Percentiles rank a stretch among this genome's conserved stretches.
These are phyloP conservation scores for Latrodectus hesperus DNA, from an alignment of 2,888 invertebrate species.

Conservation along the genomic window DNA sequence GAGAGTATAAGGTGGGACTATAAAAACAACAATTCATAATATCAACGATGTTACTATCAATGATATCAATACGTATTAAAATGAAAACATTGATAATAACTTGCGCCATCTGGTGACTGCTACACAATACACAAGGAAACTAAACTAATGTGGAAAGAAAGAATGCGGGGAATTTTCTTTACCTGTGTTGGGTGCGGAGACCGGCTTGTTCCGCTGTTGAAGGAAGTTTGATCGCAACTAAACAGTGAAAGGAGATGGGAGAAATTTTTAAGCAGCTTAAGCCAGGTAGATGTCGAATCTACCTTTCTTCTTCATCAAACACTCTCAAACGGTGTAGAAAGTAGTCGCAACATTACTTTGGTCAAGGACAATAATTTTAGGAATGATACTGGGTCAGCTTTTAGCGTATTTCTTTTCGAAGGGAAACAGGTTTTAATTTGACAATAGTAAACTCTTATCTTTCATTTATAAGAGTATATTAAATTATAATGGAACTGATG, in stretches of 20 bases:
- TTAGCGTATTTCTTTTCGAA: constrained; percentile 28
- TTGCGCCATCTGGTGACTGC: constrained; percentile 50
- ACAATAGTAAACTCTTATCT: neutral
- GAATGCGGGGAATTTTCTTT: constrained; percentile 23
- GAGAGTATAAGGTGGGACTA: too few relatives aligned
- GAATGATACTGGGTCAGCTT: constrained; percentile 61
- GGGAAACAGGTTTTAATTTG: constrained; percentile 53
- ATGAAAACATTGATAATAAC: neutral
- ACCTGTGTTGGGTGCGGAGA: constrained; percentile 29
- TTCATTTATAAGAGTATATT: too few relatives aligned
- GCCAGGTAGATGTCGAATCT: constrained; percentile 24
- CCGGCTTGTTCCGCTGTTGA: constrained; percentile 25
- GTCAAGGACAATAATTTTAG: constrained; percentile 54
- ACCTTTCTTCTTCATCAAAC: constrained; percentile 10
- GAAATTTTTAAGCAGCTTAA: constrained; percentile 55
- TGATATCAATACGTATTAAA: too few relatives aligned
- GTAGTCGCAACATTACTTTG: constrained; percentile 56
- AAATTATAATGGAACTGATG: too few relatives aligned
- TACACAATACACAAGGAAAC: too few relatives aligned
- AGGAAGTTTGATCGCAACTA: constrained; percentile 57
- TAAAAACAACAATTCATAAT: too few relatives aligned
- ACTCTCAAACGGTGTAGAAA: neutral
- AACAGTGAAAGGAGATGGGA: constrained; percentile 48
- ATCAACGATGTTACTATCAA: too few relatives aligned
- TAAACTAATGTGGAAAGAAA: neutral